Evolutionary conservation across 2,797 vertebrate genomes (phyloP).

Genomic region (Rhincodon typus): DNA sequence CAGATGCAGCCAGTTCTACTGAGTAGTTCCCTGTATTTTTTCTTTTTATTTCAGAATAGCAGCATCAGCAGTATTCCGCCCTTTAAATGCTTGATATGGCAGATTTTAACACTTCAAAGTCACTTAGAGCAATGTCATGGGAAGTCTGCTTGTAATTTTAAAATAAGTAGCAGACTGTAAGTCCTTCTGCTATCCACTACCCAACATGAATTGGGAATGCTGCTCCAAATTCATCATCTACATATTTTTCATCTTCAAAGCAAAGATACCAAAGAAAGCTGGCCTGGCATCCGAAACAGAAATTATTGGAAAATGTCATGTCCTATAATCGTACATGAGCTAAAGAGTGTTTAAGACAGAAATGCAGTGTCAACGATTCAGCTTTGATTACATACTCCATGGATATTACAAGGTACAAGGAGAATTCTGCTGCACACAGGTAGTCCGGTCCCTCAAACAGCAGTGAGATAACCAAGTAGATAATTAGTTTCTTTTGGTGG

Average conservation of each 20-base stretch:
- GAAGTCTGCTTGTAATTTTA: not conserved
- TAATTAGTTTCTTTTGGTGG: not conserved
- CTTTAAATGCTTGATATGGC: not conserved
- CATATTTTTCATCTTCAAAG: constrained; percentile 9
- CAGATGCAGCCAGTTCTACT: too few species aligned
- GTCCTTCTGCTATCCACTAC: not conserved
- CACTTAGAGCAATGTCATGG: not conserved
- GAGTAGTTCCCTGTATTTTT: not conserved
- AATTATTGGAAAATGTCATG: not conserved
- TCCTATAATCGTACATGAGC: not conserved
- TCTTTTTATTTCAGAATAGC: not conserved
- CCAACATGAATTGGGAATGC: not conserved
- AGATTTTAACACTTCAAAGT: not conserved
- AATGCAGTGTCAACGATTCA: not conserved
- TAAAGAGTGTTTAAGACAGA: not conserved
- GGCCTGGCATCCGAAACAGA: not conserved
- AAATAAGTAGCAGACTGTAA: not conserved
- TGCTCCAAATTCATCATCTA: not conserved
- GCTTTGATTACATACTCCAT: not conserved
- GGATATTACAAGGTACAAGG: not conserved
- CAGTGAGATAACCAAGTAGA: not conserved
- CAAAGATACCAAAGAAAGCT: not conserved
- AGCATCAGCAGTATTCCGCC: not conserved
- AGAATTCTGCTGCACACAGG: not conserved
- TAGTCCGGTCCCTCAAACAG: not conserved